Conservation (phyloP, 2,888 invertebrate genomes). For the Limnephilus lunatus region DNA sequence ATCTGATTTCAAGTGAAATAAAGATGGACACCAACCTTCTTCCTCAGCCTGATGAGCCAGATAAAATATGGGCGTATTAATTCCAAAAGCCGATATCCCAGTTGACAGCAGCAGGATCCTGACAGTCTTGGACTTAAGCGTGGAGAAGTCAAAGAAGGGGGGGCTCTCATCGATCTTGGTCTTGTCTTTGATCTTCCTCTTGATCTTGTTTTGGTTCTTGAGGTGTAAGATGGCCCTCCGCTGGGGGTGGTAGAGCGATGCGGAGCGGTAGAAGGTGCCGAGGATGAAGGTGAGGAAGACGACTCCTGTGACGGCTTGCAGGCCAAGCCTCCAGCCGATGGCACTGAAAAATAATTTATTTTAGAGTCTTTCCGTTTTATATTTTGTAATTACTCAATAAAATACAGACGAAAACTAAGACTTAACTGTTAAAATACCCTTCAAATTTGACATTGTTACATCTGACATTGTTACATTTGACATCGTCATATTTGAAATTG, state of each 20-base stretch:
- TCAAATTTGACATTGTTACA: too few species aligned
- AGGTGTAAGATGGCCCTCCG: constrained; percentile 91
- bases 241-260: constrained; percentile 92
- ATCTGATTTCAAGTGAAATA: neutral
- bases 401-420: neutral
- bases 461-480: too few species aligned
- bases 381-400: neutral
- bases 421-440: neutral
- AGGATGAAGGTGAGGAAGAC: constrained; percentile 90
- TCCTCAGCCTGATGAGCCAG: constrained; percentile 88
- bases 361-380: neutral
- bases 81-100: constrained; percentile 88
- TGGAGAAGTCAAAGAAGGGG: constrained; percentile 92
- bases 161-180: constrained; percentile 87
- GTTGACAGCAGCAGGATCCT: constrained; percentile 89
- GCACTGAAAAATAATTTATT: constrained; percentile 76
- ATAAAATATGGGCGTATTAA: constrained; percentile 91
- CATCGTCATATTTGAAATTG: too few species aligned
- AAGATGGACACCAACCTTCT: constrained; percentile 76
- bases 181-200: constrained; percentile 88
- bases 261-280: constrained; percentile 92
- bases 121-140: constrained; percentile 89
- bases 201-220: constrained; percentile 86
- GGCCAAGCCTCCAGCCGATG: constrained; percentile 88
- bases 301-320: constrained; percentile 91